Base-by-base conservation (phyloP, 2,797 vertebrate species). In the Cetoscarus ocellatus region DNA sequence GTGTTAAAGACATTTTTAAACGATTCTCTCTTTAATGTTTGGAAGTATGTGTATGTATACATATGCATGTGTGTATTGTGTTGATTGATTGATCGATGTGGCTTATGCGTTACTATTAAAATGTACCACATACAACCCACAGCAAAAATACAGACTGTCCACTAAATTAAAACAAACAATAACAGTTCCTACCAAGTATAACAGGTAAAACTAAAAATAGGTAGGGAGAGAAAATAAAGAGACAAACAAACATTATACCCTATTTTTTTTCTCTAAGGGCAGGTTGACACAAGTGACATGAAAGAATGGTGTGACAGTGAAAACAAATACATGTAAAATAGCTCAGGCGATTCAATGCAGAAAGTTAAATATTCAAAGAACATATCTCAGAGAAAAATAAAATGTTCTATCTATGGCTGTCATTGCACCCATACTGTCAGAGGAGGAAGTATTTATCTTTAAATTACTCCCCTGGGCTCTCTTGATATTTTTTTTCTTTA, bases 1-100 rank as follows among this genome's bases (percentile, higher is more conserved):
- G 75, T 73, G 86, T 82, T 86, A 86, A 86, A 80, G 54, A 40
- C 65, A 43, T 74, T 84, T 85, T 87, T 82, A 87, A 87, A 87
- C 81, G 86, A 68, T 74, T 64, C 69, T 47, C 44, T 74, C 13
- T 68, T 43, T 73, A 62, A 60, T 79, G 62, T 58, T 56, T 70
- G 56, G 53, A 74, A 70, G 72, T 64, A 50, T 38, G n/a, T 56
- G 0, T 13, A 6, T 55, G 44, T 34, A 10, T 14, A 15, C 18
- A 19, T 49, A 2, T 18, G 44, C 59, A 51, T 67, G 63, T 63
- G n/a, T 61, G n/a, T 43, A 53, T 14, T 49, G 47, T 77, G n/a
- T n/a, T n/a, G n/a, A n/a, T n/a, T n/a, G n/a, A n/a, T n/a, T n/a
- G n/a, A n/a, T 56, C 10, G 18, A 17, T 52, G 72, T 14, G 15